Conservation (phyloP, 2,113 vertebrate genomes). For the Phyllostomus hastatus region DNA sequence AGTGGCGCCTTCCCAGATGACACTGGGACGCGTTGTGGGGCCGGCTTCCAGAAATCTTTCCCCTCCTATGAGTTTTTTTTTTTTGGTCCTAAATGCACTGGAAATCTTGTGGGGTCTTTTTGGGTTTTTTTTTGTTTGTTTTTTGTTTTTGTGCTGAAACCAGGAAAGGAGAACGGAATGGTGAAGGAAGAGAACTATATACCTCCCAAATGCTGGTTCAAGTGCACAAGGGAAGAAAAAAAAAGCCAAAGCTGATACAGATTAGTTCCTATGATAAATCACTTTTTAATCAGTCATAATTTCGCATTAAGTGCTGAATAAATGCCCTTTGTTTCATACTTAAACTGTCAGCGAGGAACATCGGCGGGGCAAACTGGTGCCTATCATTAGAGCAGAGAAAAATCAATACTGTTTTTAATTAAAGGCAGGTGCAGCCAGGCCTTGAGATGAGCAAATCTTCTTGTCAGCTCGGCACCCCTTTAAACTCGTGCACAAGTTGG, state of each 20-base stretch:
- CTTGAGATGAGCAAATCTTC: slow-evolving; percentile 78
- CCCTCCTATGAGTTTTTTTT: background rate
- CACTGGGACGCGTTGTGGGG: background rate
- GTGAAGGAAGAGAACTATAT: background rate
- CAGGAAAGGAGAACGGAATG: background rate
- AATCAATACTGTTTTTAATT: slow-evolving; percentile 89
- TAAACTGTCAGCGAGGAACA: slow-evolving; percentile 83
- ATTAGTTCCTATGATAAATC: slow-evolving; percentile 83
- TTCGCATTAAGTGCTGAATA: slow-evolving; percentile 84
- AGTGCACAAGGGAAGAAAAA: background rate
- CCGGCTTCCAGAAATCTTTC: background rate
- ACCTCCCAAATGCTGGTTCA: slow-evolving; percentile 63
- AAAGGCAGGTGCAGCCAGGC: slow-evolving; percentile 76
- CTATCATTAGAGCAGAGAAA: slow-evolving; percentile 80
- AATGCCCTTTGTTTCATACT: slow-evolving; percentile 86
- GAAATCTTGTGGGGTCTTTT: background rate
- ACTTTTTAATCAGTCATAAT: slow-evolving; percentile 89
- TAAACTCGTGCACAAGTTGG: slow-evolving; percentile 68
- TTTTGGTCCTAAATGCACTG: background rate
- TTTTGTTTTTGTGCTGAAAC: background rate
- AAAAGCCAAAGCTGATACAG: slow-evolving; percentile 58
- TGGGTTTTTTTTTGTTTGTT: background rate
- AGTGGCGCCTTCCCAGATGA: no score
- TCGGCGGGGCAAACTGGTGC: slow-evolving; percentile 78
- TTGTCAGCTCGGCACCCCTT: slow-evolving; percentile 76